A percentile compares a stretch with the other conserved stretches of the same genome.
phyloP scores from a whole-genome alignment of 2,797 vertebrate genomes.

The Harpagifer antarcticus region DNA sequence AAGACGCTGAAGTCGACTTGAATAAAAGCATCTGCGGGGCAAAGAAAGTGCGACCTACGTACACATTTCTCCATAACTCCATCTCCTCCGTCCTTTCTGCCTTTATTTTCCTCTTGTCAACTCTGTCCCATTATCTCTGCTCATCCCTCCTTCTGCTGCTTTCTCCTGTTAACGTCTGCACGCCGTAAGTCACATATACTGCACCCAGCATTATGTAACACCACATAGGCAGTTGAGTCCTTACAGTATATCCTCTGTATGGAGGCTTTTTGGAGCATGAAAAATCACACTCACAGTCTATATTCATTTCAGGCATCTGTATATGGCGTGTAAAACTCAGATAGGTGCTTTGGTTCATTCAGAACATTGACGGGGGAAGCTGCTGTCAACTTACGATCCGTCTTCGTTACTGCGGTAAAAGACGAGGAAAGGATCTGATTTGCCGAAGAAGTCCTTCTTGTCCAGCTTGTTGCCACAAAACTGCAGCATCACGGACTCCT shows the following conservation, averaged over 20 bases:
- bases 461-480: constrained; percentile 96
- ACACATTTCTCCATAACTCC: constrained; percentile 58
- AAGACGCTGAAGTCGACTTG: constrained; percentile 60
- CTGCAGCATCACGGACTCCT: constrained; percentile 95
- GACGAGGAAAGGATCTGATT: constrained; percentile 94
- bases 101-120: constrained; percentile 47
- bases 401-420: constrained; percentile 95
- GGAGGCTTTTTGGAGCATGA: constrained; percentile 68
- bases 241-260: constrained; percentile 31
- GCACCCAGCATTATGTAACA: constrained; percentile 54
- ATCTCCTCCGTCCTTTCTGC: constrained; percentile 35
- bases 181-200: constrained; percentile 35
- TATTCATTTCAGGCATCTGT: constrained; percentile 30
- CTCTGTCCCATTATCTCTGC: constrained; percentile 49
- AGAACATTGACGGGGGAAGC: constrained; percentile 6
- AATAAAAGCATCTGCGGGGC: constrained; percentile 73
- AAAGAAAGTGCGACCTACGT: constrained; percentile 48
- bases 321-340: constrained; percentile 1
- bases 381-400: constrained; percentile 87
- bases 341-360: constrained; percentile 8
- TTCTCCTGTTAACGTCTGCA: constrained; percentile 26
- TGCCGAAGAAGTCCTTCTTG: constrained; percentile 96
- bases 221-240: constrained; percentile 36
- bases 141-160: constrained; percentile 39
- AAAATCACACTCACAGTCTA: constrained; percentile 23